Conservation (phyloP, 2,888 invertebrate species). For the Drosophila pseudotalamancana region DNA sequence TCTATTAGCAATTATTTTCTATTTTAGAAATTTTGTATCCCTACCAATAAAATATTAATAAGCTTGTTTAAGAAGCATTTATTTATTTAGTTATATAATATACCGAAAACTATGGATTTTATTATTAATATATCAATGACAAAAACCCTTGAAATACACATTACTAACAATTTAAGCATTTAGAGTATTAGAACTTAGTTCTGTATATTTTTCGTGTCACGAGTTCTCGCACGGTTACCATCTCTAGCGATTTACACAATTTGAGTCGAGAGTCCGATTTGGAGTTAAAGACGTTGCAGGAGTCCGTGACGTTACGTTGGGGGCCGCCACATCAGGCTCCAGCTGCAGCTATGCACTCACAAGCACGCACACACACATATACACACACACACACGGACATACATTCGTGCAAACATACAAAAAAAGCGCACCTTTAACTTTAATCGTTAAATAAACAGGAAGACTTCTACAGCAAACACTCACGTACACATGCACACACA, state of each 20-base stretch:
- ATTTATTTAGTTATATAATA: too few species aligned
- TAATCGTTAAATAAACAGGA: conserved; percentile 77
- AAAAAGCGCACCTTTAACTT: conserved; percentile 62
- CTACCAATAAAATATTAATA: too few species aligned
- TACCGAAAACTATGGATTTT: too few species aligned
- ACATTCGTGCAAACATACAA: conserved; percentile 8
- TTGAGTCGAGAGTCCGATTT: conserved; percentile 12
- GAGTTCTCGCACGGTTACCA: background rate
- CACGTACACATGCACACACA: conserved; percentile 23
- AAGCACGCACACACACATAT: conserved; percentile 9
- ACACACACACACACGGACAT: background rate
- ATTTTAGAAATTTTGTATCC: too few species aligned
- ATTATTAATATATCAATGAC: too few species aligned
- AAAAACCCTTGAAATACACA: too few species aligned
- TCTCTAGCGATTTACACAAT: conserved; percentile 16
- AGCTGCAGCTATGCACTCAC: conserved; percentile 40
- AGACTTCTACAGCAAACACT: conserved; percentile 74
- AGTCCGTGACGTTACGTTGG: conserved; percentile 55
- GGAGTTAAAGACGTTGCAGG: conserved; percentile 28
- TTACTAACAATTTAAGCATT: too few species aligned
- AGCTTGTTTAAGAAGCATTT: too few species aligned
- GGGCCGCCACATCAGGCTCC: conserved; percentile 55
- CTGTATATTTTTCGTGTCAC: background rate
- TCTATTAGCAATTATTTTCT: too few species aligned
- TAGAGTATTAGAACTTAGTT: too few species aligned